These are phyloP conservation scores for Neostethus bicornis DNA, from an alignment of 2,797 vertebrate species.

Conservation along the genomic window DNA sequence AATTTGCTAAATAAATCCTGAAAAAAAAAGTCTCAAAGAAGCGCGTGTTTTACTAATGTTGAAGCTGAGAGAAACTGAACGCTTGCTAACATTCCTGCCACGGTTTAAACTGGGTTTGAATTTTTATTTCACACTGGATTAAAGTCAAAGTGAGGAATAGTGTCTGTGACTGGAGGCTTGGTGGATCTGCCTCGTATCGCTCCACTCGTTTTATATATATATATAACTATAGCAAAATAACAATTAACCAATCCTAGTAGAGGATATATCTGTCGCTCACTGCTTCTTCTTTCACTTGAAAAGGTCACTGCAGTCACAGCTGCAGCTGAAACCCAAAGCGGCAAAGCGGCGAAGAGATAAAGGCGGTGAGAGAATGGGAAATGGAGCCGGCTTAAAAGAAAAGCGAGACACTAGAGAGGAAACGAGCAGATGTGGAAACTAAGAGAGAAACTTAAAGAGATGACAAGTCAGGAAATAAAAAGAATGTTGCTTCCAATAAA, in stretches of 20 bases:
- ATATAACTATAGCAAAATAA: conserved; percentile 27
- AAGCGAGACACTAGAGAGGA: conserved; percentile 4
- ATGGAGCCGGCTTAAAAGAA: conserved; percentile 8
- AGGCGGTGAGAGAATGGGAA: conserved; percentile 3
- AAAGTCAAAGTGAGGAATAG: neutral
- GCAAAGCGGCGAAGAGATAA: conserved; percentile 13
- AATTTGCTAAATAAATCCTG: neutral
- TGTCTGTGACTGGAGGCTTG: neutral
- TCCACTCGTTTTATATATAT: neutral
- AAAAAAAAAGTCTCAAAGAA: neutral
- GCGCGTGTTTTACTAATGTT: neutral
- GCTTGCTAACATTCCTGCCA: neutral
- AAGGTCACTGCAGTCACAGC: conserved; percentile 59
- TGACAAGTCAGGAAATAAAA: neutral
- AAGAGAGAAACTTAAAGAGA: conserved; percentile 5
- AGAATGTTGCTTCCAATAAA: conserved; percentile 3
- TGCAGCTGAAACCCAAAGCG: conserved; percentile 48
- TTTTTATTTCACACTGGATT: neutral
- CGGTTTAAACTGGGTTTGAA: conserved; percentile 2
- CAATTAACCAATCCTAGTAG: conserved; percentile 51
- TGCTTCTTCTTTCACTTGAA: conserved; percentile 27
- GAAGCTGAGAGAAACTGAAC: conserved; percentile 1
- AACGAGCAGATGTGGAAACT: neutral
- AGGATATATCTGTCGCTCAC: conserved; percentile 29
- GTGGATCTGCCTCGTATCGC: conserved; percentile 8